These are phyloP conservation scores for Ambastaia sidthimunki DNA, from an alignment of 2,797 vertebrate genomes.

Conservation along the genomic window DNA sequence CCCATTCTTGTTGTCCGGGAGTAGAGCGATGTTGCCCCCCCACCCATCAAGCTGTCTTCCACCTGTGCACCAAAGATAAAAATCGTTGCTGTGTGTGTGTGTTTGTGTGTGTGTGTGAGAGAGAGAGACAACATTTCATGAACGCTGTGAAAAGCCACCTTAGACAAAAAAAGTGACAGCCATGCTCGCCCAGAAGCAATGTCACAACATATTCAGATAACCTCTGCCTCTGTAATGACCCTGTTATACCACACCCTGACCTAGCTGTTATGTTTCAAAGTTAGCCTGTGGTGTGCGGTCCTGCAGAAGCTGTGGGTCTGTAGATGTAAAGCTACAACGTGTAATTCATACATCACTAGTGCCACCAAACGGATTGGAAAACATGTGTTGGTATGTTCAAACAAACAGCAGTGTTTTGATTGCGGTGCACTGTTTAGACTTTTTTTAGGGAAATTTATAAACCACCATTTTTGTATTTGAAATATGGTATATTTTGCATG, in stretches of 20 bases:
- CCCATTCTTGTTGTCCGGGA: conserved; percentile 20
- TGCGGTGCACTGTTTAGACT: no score
- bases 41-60: conserved; percentile 21
- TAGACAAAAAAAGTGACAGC: conserved; percentile 23
- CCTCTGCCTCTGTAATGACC: conserved; percentile 20
- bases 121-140: conserved; percentile 3
- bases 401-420: no score
- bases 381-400: no score
- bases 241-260: conserved; percentile 11
- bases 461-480: no score
- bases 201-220: conserved; percentile 27
- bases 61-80: conserved; percentile 33
- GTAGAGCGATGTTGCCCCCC: conserved; percentile 9
- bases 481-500: no score
- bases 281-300: neutral
- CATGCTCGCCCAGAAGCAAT: neutral
- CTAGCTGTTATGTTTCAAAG: neutral
- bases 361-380: no score
- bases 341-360: neutral
- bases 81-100: neutral
- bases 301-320: neutral
- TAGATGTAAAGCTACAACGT: neutral
- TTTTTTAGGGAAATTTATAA: no score
- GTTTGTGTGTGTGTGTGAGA: neutral
- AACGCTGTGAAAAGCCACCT: neutral